phyloP scores from a whole-genome alignment of 2,888 invertebrate genomes.

The Eupithecia centaureata region DNA sequence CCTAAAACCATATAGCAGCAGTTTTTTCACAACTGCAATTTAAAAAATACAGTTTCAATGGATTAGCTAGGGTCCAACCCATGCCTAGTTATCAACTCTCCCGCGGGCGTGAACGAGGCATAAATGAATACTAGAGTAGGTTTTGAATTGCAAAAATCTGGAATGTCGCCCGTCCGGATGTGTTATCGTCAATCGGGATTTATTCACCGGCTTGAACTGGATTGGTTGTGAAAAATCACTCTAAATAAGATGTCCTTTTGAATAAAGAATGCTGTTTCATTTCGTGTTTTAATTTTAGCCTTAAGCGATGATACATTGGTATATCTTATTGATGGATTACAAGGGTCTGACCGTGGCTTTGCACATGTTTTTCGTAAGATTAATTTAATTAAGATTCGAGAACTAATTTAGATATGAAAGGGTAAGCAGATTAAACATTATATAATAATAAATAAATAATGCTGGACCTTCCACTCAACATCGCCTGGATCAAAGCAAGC shows the following conservation, averaged over 20 bases:
- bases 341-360: no score
- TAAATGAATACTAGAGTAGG: conserved; percentile 50
- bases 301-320: no score
- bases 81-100: conserved; percentile 3
- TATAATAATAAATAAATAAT: no score
- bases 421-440: no score
- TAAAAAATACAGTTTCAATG: neutral
- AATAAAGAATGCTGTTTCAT: neutral
- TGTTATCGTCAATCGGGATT: conserved; percentile 5
- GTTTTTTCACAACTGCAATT: no score
- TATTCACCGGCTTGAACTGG: neutral
- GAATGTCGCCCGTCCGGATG: conserved; percentile 9
- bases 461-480: no score
- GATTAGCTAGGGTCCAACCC: neutral
- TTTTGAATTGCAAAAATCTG: conserved; percentile 36
- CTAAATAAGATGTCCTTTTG: neutral
- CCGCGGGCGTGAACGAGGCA: conserved; percentile 45
- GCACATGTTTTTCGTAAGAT: no score
- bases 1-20: no score
- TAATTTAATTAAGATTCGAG: no score
- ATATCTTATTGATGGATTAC: no score
- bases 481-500: no score
- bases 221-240: neutral
- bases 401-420: no score
- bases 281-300: neutral